phyloP scores from a whole-genome alignment of 2,113 vertebrate genomes.

The Neogale vison region DNA sequence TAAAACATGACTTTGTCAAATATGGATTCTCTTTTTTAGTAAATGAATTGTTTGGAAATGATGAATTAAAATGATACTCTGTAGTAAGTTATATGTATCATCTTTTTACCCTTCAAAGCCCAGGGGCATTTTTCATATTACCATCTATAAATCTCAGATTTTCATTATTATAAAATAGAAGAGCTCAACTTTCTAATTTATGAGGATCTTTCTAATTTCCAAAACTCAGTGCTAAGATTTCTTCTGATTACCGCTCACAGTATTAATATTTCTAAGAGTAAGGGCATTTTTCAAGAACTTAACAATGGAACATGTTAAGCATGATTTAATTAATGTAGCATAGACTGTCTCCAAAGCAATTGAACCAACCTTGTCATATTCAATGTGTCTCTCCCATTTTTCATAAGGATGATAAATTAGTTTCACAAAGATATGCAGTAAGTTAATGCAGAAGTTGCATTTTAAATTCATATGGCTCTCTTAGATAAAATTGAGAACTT shows the following conservation, averaged over 20 bases:
- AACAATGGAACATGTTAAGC: neutral
- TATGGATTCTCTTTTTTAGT: neutral
- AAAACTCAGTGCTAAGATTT: neutral
- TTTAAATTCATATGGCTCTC: constrained; percentile 18
- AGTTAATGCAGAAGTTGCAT: neutral
- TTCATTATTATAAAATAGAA: constrained; percentile 23
- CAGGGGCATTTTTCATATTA: neutral
- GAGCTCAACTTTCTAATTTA: neutral
- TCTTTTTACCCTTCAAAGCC: neutral
- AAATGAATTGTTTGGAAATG: neutral
- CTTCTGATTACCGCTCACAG: neutral
- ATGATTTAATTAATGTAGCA: constrained; percentile 37
- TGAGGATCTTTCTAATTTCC: neutral
- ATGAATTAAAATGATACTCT: neutral
- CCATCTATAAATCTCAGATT: neutral
- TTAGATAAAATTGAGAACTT: constrained; percentile 23
- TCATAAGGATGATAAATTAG: neutral
- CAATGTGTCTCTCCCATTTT: neutral
- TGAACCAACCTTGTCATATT: neutral
- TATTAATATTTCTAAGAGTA: neutral
- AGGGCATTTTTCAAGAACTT: neutral
- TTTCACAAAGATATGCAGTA: neutral
- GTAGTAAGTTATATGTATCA: neutral
- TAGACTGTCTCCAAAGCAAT: constrained; percentile 16
- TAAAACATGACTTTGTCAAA: neutral